Evolutionary conservation across 1,140 invertebrate species (phyloP).

Genomic region (Frieseomelitta varia): DNA sequence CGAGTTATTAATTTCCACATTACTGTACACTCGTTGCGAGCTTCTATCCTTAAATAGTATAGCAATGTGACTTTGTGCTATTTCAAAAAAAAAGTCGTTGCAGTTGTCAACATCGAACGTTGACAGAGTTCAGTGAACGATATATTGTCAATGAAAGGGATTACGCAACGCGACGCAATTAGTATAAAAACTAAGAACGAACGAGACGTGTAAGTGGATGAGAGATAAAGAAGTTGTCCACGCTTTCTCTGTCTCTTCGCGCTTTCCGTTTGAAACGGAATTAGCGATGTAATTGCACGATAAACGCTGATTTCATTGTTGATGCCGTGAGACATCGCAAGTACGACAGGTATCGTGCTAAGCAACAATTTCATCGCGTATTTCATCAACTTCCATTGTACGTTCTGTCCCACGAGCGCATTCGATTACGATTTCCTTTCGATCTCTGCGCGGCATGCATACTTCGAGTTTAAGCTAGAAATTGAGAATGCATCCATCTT

Average conservation of each 20-base stretch:
- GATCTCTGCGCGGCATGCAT: not conserved
- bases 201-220: slow-evolving; percentile 5
- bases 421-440: slow-evolving; percentile 17
- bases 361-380: not conserved
- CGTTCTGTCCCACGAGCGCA: not conserved
- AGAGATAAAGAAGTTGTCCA: slow-evolving; percentile 22
- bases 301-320: not conserved
- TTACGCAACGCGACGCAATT: not conserved
- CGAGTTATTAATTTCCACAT: not conserved
- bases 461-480: not conserved
- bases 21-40: not conserved
- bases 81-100: not conserved
- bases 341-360: not conserved
- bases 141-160: slow-evolving; percentile 5
- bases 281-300: not conserved
- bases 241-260: slow-evolving; percentile 25
- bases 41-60: not conserved
- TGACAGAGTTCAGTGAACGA: not conserved
- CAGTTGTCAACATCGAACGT: not conserved
- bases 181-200: not conserved
- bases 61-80: not conserved
- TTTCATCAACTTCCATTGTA: slow-evolving; percentile 24
- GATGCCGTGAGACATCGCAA: not conserved
- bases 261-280: slow-evolving; percentile 11
- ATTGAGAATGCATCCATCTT: no score